phyloP scores from a whole-genome alignment of 2,113 vertebrate species.

The Castor canadensis region DNA sequence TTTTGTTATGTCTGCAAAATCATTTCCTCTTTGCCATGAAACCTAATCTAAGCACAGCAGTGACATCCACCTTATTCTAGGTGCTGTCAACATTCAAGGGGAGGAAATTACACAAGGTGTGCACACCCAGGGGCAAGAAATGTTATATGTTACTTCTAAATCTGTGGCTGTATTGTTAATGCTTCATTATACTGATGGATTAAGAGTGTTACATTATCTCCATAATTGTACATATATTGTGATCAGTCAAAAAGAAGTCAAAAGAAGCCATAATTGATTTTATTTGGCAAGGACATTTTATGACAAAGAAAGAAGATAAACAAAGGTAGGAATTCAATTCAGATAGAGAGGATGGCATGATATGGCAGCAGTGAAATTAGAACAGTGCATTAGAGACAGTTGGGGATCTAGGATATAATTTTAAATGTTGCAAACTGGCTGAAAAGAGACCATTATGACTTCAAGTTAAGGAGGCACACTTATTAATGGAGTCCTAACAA shows the following conservation, averaged over 20 bases:
- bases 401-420: not conserved
- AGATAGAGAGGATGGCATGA: not conserved
- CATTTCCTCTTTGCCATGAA: not conserved
- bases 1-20: not conserved
- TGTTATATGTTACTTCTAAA: not conserved
- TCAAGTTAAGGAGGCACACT: not conserved
- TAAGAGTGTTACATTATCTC: not conserved
- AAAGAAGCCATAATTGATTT: not conserved
- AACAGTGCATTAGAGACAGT: not conserved
- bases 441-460: not conserved
- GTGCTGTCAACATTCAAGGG: not conserved
- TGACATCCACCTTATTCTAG: not conserved
- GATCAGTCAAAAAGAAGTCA: not conserved
- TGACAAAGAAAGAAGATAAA: not conserved
- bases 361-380: not conserved
- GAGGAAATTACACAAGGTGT: not conserved
- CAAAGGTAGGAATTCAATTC: not conserved
- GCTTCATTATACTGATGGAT: not conserved
- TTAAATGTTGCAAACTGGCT: not conserved
- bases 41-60: not conserved
- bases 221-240: no score
- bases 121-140: not conserved
- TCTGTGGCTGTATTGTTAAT: not conserved
- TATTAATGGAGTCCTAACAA: not conserved
- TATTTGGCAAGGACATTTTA: not conserved